Percentiles rank a stretch among this genome's conserved stretches.
Conservation (phyloP, 2,113 vertebrate genomes). For the Gymnogyps californianus region DNA sequence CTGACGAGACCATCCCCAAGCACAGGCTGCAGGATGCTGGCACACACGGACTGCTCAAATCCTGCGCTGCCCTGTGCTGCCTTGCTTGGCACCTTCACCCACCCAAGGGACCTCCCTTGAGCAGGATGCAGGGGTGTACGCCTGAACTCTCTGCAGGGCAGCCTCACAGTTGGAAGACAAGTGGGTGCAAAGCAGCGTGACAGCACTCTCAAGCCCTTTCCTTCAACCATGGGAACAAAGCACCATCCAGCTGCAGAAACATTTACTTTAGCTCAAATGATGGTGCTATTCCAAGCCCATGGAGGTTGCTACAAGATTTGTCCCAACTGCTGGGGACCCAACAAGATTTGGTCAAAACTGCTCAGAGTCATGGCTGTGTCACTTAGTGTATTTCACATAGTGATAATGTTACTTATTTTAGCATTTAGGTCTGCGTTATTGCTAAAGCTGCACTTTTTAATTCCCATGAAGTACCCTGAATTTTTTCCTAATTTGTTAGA, state of each 20-base stretch:
- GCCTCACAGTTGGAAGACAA: neutral
- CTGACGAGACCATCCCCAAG: neutral
- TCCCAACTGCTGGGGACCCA: too few relatives aligned
- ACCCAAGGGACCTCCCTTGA: rapidly evolving
- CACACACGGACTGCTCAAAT: rapidly evolving
- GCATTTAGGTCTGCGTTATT: neutral
- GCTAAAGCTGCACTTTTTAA: neutral
- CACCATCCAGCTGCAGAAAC: neutral
- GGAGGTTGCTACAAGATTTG: neutral
- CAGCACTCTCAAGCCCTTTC: neutral
- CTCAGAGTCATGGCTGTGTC: neutral
- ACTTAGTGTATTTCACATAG: rapidly evolving
- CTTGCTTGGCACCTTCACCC: neutral
- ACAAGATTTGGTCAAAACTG: neutral
- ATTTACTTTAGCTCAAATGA: neutral
- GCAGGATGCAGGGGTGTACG: rapidly evolving
- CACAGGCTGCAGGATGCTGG: rapidly evolving
- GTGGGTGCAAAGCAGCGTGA: rapidly evolving
- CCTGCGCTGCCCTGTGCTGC: rapidly evolving
- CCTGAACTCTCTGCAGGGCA: neutral
- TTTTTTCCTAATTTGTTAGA: neutral
- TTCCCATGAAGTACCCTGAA: neutral
- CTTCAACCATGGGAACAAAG: neutral
- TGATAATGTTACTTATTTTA: neutral
- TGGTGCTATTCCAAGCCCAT: neutral